Evolutionary conservation across 2,888 invertebrate genomes (phyloP).

Genomic region (Rhingia campestris): DNA sequence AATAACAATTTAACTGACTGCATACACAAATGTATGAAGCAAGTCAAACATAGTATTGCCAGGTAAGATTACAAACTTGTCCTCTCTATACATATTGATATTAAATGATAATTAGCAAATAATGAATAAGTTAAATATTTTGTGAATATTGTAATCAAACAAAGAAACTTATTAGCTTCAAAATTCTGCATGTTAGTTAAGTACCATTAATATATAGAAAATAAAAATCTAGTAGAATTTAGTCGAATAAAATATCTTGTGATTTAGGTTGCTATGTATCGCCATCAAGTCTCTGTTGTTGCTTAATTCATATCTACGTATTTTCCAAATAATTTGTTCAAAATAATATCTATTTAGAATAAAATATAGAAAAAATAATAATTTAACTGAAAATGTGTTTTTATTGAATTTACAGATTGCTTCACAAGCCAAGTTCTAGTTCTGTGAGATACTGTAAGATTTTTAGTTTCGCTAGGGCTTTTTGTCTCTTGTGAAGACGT

Average conservation of each 20-base stretch:
- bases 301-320: constrained; percentile 66
- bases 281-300: constrained; percentile 57
- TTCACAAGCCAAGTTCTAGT: constrained; percentile 67
- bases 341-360: constrained; percentile 29
- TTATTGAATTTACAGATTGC: constrained; percentile 31
- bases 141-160: constrained; percentile 19
- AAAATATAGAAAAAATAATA: constrained; percentile 17
- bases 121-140: constrained; percentile 23
- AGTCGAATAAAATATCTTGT: constrained; percentile 56
- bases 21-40: not conserved
- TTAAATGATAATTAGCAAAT: constrained; percentile 23
- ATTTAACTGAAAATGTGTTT: not conserved
- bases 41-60: not conserved
- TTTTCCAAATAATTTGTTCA: constrained; percentile 48
- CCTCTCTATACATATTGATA: constrained; percentile 19
- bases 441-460: constrained; percentile 77
- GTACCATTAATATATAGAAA: constrained; percentile 20
- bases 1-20: not conserved
- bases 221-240: constrained; percentile 41
- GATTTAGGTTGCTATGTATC: constrained; percentile 68
- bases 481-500: constrained; percentile 74
- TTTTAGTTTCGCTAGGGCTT: constrained; percentile 75
- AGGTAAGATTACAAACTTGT: constrained; percentile 14
- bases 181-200: constrained; percentile 55
- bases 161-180: constrained; percentile 9